Percentiles rank a stretch among this genome's conserved stretches.
Conservation (phyloP, 2,113 vertebrate genomes). For the Colaptes auratus region DNA sequence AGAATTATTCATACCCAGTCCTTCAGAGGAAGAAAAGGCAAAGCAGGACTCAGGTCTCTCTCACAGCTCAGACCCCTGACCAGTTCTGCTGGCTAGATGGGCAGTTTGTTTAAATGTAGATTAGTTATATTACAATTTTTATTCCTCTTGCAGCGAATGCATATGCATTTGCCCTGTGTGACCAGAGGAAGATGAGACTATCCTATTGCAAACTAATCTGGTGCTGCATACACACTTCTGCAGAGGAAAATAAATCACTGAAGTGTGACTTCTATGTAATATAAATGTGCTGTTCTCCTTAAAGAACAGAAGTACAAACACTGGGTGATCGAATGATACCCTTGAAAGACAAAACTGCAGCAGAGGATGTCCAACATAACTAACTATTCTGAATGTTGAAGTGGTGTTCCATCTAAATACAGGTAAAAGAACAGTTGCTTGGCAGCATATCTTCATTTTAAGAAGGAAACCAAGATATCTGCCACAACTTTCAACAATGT, state of each 20-base stretch:
- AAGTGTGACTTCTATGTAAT: constrained; percentile 50
- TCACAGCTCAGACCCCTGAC: background rate
- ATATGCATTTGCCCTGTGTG: constrained; percentile 44
- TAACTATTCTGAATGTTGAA: constrained; percentile 36
- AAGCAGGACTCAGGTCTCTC: background rate
- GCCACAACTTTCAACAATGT: background rate
- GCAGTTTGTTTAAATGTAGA: constrained; percentile 53
- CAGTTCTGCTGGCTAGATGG: background rate
- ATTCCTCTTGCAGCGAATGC: constrained; percentile 10
- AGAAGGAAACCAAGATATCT: background rate
- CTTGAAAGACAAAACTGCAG: constrained; percentile 43
- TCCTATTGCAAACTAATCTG: constrained; percentile 58
- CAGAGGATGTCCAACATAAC: background rate
- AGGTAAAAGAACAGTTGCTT: constrained; percentile 21
- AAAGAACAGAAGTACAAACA: constrained; percentile 60
- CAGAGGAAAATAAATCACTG: constrained; percentile 59
- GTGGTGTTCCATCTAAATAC: constrained; percentile 4
- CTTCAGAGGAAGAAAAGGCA: background rate
- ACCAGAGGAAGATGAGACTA: constrained; percentile 55
- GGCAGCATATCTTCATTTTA: background rate
- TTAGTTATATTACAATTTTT: constrained; percentile 41
- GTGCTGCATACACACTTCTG: background rate
- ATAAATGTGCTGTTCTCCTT: constrained; percentile 49
- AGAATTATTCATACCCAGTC: background rate
- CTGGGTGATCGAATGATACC: constrained; percentile 41